phyloP scores from a whole-genome alignment of 2,888 invertebrate species.

The Tetranychus piercei region DNA sequence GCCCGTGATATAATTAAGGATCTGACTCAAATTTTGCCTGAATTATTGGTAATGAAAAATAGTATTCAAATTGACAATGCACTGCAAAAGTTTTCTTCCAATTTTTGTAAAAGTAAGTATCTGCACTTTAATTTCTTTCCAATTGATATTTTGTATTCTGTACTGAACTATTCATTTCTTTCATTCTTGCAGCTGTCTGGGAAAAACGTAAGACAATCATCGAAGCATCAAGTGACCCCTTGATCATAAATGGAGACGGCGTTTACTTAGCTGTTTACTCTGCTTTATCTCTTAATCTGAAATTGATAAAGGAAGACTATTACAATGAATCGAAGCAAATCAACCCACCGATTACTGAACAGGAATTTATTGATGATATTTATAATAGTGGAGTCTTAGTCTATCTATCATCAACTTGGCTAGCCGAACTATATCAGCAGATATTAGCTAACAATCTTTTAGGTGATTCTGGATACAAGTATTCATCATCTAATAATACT shows the following conservation, averaged over 20 bases:
- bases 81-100: slow-evolving; percentile 74
- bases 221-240: slow-evolving; percentile 16
- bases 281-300: slow-evolving; percentile 58
- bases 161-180: background rate
- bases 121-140: background rate
- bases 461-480: slow-evolving; percentile 30
- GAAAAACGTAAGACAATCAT: background rate
- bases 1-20: slow-evolving; percentile 63
- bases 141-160: background rate
- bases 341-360: slow-evolving; percentile 36
- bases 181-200: background rate
- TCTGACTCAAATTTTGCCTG: slow-evolving; percentile 53
- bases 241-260: slow-evolving; percentile 79
- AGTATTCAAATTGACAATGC: slow-evolving; percentile 76
- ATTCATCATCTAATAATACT: background rate
- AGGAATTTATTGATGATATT: slow-evolving; percentile 75
- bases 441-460: slow-evolving; percentile 48
- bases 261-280: slow-evolving; percentile 78
- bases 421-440: slow-evolving; percentile 65
- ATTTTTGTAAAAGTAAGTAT: slow-evolving; percentile 57
- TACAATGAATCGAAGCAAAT: slow-evolving; percentile 37
- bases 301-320: slow-evolving; percentile 54
- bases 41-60: slow-evolving; percentile 45
- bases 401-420: slow-evolving; percentile 79
- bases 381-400: slow-evolving; percentile 79